Evolutionary conservation across 2,113 vertebrate species (phyloP).

Genomic region (Tragulus kanchil): DNA sequence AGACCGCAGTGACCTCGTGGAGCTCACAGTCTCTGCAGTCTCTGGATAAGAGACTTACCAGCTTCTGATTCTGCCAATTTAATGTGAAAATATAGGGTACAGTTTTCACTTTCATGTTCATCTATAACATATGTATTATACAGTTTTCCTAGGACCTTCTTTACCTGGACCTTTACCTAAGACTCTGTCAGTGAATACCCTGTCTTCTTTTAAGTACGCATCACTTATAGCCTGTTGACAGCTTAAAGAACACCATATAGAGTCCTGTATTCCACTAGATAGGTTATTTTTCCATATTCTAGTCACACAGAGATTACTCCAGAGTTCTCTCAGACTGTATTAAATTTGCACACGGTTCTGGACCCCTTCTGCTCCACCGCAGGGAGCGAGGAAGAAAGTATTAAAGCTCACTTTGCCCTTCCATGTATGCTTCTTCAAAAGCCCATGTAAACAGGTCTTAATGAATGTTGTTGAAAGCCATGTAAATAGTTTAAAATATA

Average conservation of each 20-base stretch:
- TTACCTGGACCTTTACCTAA: neutral
- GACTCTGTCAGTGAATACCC: neutral
- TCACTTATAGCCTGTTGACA: neutral
- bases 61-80: neutral
- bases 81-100: neutral
- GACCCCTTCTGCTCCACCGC: neutral
- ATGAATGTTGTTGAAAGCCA: conserved; percentile 83
- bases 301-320: neutral
- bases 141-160: neutral
- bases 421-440: neutral
- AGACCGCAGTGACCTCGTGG: neutral
- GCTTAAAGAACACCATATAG: neutral
- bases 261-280: neutral
- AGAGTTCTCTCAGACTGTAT: neutral
- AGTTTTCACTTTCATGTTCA: neutral
- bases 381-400: conserved; percentile 2
- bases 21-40: neutral
- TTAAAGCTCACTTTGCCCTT: neutral
- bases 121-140: neutral
- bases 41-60: neutral
- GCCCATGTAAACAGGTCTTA: conserved; percentile 71
- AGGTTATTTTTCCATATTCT: neutral
- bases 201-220: neutral
- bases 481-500: conserved; percentile 87
- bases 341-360: neutral